Evolutionary conservation across 2,113 vertebrate genomes (phyloP).

Genomic region (Piaya cayana): DNA sequence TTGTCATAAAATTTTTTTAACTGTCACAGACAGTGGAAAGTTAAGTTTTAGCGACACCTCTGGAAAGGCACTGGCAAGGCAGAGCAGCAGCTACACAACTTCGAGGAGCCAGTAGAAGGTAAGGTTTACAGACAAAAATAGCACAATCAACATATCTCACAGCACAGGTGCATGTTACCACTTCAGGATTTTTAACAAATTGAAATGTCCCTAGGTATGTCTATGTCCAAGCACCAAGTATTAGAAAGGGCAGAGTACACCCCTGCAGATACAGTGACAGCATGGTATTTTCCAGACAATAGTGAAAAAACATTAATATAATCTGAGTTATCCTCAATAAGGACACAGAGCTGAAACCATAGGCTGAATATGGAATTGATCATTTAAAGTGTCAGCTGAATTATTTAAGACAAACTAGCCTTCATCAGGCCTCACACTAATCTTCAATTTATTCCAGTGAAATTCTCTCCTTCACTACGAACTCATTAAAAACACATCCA

Average conservation of each 20-base stretch:
- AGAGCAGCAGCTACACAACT: not conserved
- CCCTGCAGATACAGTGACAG: not conserved
- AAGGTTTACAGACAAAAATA: not conserved
- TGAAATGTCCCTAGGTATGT: not conserved
- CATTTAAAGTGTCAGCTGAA: slow-evolving; percentile 49
- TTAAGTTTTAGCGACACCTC: not conserved
- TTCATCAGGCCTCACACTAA: slow-evolving; percentile 46
- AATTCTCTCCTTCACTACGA: slow-evolving; percentile 15
- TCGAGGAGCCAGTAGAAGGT: not conserved
- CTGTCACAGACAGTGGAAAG: not conserved
- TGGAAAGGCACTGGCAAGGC: not conserved
- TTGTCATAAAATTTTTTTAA: not conserved
- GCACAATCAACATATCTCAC: not conserved
- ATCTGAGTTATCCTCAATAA: not conserved
- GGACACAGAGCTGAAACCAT: slow-evolving; percentile 23
- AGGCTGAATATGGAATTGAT: slow-evolving; percentile 48
- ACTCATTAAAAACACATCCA: slow-evolving; percentile 66
- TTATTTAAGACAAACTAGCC: slow-evolving; percentile 55
- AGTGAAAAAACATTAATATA: not conserved
- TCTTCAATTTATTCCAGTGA: slow-evolving; percentile 59
- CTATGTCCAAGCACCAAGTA: not conserved
- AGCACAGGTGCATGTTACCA: not conserved
- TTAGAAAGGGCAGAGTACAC: not conserved
- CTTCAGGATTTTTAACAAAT: not conserved
- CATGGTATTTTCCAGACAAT: not conserved